phyloP scores from a whole-genome alignment of 1,140 invertebrate species.

The Leucophenga varia region DNA sequence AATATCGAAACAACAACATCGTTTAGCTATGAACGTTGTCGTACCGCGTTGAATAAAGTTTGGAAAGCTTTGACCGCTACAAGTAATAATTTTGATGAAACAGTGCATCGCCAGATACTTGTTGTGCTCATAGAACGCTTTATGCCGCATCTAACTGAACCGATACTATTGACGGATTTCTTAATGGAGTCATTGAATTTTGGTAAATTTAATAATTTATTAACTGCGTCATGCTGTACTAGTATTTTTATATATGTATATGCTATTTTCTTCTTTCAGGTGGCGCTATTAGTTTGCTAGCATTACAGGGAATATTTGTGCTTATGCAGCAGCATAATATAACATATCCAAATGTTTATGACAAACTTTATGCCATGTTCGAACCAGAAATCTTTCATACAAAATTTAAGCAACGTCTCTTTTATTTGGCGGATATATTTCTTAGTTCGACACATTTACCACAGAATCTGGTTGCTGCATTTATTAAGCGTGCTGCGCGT shows the following conservation, averaged over 20 bases:
- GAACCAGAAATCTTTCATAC: slow-evolving; percentile 86
- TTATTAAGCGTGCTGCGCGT: slow-evolving; percentile 84
- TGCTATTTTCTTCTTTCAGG: slow-evolving; percentile 61
- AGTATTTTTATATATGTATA: too few relatives aligned
- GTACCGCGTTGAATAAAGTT: slow-evolving; percentile 63
- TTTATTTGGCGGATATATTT: slow-evolving; percentile 88
- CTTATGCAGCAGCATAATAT: slow-evolving; percentile 91
- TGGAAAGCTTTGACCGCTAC: slow-evolving; percentile 74
- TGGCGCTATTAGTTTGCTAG: slow-evolving; percentile 83
- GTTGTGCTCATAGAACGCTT: slow-evolving; percentile 80
- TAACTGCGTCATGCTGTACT: too few relatives aligned
- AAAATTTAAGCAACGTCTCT: slow-evolving; percentile 83
- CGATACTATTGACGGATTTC: slow-evolving; percentile 87
- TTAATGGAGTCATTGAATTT: slow-evolving; percentile 85
- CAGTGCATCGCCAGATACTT: slow-evolving; percentile 75
- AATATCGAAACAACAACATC: slow-evolving; percentile 6
- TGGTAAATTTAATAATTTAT: slow-evolving; percentile 57
- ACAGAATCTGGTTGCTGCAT: slow-evolving; percentile 87
- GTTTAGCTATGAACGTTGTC: slow-evolving; percentile 56
- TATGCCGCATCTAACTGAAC: slow-evolving; percentile 77
- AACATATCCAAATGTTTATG: slow-evolving; percentile 94
- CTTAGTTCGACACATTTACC: slow-evolving; percentile 91
- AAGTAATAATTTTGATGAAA: slow-evolving; percentile 61
- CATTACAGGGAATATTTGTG: slow-evolving; percentile 90
- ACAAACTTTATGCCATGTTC: slow-evolving; percentile 90